A percentile compares a stretch with the other conserved stretches of the same genome.
Evolutionary conservation across 2,888 invertebrate species (phyloP).

Genomic region (Plebejus melissa): DNA sequence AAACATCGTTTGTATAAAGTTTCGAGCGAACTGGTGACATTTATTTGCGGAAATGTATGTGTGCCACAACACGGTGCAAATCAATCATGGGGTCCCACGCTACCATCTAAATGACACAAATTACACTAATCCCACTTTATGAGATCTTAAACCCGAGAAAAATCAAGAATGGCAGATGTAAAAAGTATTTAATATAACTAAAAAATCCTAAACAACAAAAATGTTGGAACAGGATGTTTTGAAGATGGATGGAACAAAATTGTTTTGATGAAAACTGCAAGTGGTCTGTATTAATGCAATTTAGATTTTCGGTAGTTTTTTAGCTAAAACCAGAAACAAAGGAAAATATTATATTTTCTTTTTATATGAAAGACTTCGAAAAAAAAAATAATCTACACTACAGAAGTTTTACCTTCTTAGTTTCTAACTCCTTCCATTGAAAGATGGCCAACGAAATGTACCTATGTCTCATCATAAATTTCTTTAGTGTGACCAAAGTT

Average conservation of each 20-base stretch:
- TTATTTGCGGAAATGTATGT: not conserved
- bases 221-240: too few species aligned
- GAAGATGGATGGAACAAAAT: too few species aligned
- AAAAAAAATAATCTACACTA: not conserved
- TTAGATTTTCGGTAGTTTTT: too few species aligned
- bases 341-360: too few species aligned
- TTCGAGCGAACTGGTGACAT: slow-evolving; percentile 7
- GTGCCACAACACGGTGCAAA: slow-evolving; percentile 10
- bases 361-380: too few species aligned
- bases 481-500: not conserved
- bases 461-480: not conserved
- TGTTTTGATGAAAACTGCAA: too few species aligned
- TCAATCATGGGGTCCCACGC: slow-evolving; percentile 14
- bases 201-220: too few species aligned
- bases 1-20: not conserved
- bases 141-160: not conserved
- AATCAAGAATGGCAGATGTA: not conserved
- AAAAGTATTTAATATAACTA: not conserved
- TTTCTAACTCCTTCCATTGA: not conserved
- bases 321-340: too few species aligned
- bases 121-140: not conserved
- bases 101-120: not conserved
- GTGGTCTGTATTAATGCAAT: too few species aligned
- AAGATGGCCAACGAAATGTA: not conserved
- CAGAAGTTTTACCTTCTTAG: too few species aligned